Base-by-base conservation (phyloP, 2,888 invertebrate genomes). In the Lypha dubia region DNA sequence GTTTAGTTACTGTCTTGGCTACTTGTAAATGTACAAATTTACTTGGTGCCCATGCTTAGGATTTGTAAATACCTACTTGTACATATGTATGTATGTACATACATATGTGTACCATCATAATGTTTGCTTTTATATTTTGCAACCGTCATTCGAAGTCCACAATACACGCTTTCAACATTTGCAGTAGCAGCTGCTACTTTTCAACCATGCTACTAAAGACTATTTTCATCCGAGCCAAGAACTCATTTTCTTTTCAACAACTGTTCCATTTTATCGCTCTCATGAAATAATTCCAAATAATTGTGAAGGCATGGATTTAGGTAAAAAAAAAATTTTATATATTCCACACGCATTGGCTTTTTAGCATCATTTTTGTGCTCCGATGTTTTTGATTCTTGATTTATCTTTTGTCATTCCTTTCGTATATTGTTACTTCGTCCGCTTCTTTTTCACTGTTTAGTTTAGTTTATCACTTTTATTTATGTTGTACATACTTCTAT, bases 111-210 rank as follows among this genome's bases (percentile, higher is more conserved):
- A 44, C 15, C 53, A 35, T 11, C 53, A 35, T 13, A 76, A 32
- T 38, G 13, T 20, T 24, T 58, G 15, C 20, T n/a, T 41, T n/a
- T 17, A 7, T 62, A 15, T 46, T 51, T 56, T 56, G 32, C 62
- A 68, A 38, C 22, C 44, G 13, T 62, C 41, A 15, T 67, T 53
- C 8, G 11, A 28, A 60, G 41, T n/a, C 74, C 44, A 74, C 35
- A 67, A 60, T 58, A 46, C 35, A 79, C 58, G 65, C 28, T n/a
- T 71, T 49, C 17, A 67, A 38, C 20, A 44, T 49, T 9, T 65
- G 68, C 79, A 51, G 68, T 74, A 51, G 63, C 83, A 75, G 70
- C 63, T 83, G 83, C 15, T 71, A 67, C 15, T 75, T 71, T 44
- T 49, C 53, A 73, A 49, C 46, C 22, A 49, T 44, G 9, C 3